These are phyloP conservation scores for Drosophila santomea DNA, from an alignment of 1,140 invertebrate genomes.

Conservation along the genomic window DNA sequence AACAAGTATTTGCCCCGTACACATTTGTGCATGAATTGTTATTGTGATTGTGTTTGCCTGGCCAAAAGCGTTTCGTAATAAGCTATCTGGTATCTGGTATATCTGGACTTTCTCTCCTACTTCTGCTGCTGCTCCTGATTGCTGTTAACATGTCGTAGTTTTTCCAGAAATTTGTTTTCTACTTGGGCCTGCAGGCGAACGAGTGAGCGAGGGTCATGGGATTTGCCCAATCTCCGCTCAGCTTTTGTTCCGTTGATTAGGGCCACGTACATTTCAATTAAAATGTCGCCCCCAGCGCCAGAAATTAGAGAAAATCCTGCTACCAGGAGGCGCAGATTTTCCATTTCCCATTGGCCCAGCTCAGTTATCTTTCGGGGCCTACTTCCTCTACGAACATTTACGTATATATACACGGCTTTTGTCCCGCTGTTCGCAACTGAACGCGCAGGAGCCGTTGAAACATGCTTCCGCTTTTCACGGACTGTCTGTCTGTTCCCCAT, in stretches of 20 bases:
- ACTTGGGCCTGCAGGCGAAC: conserved; percentile 53
- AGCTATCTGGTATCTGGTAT: conserved; percentile 32
- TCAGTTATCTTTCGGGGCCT: conserved; percentile 37
- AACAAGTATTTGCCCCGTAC: conserved; percentile 60
- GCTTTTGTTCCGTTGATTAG: conserved; percentile 75
- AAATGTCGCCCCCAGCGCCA: conserved; percentile 64
- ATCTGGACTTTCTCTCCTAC: conserved; percentile 4
- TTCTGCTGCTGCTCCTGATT: conserved; percentile 43
- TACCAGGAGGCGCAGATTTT: conserved; percentile 28
- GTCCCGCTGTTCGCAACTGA: conserved; percentile 57
- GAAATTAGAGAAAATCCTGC: conserved; percentile 58
- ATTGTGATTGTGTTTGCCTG: conserved; percentile 79
- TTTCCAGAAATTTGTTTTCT: conserved; percentile 54
- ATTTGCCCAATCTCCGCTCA: background rate
- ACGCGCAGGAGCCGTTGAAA: conserved; percentile 54
- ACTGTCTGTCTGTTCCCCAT: conserved; percentile 16
- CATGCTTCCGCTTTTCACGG: conserved; percentile 70
- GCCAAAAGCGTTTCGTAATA: conserved; percentile 71
- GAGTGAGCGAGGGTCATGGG: conserved; percentile 15
- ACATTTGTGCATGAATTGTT: conserved; percentile 46
- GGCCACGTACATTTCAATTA: conserved; percentile 72
- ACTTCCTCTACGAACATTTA: conserved; percentile 7
- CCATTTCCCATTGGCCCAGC: conserved; percentile 6
- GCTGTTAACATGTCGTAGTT: conserved; percentile 78
- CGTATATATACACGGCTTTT: conserved; percentile 34